A percentile compares a stretch with the other conserved stretches of the same genome.
These are phyloP conservation scores for Phylloscopus collybita DNA, from an alignment of 2,797 vertebrate genomes.

Conservation along the genomic window DNA sequence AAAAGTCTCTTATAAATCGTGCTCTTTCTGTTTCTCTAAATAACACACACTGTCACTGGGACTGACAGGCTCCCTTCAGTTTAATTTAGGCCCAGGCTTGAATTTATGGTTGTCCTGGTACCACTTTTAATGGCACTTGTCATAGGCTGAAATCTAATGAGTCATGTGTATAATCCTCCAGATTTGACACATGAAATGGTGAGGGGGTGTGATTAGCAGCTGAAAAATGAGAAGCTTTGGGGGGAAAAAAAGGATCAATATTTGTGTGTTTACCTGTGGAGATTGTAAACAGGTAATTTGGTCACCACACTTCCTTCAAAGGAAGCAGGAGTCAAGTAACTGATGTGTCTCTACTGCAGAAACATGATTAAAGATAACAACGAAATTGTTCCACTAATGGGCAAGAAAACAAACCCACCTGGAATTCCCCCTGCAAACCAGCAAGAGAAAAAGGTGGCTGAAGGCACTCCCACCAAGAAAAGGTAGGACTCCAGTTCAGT, in stretches of 20 bases:
- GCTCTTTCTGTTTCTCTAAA: background rate
- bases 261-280: background rate
- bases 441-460: constrained; percentile 69
- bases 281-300: background rate
- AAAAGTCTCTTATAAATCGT: background rate
- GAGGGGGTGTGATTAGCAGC: background rate
- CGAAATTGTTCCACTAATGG: constrained; percentile 75
- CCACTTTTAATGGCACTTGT: background rate
- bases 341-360: constrained; percentile 42
- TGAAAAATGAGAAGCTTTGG: background rate
- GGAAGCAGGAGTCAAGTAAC: background rate
- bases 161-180: background rate
- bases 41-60: background rate
- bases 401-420: constrained; percentile 58
- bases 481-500: constrained; percentile 59
- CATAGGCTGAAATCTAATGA: background rate
- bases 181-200: background rate
- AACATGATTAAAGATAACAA: constrained; percentile 75
- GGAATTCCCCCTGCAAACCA: constrained; percentile 59
- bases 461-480: constrained; percentile 76
- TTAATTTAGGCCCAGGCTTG: background rate
- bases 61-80: background rate
- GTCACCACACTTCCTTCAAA: background rate
- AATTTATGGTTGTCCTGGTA: background rate
- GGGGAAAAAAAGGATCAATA: background rate